Base-by-base conservation (phyloP, 2,888 invertebrate species). In the Sarcophaga rosellei region DNA sequence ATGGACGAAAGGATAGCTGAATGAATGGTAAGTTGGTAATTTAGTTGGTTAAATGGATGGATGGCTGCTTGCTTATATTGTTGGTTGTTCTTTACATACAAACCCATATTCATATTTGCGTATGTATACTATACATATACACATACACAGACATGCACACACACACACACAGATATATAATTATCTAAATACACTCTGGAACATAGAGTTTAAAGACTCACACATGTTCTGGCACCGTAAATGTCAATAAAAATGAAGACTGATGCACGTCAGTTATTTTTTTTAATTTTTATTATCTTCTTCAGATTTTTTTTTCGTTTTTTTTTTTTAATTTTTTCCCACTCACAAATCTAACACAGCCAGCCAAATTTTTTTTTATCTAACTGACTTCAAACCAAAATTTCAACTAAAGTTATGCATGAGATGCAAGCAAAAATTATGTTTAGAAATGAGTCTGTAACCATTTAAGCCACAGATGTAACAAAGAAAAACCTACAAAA, bases 341-440 rank as follows among this genome's bases (percentile, higher is more conserved):
- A 74, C 80, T 47, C 57, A 70, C 80, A 72, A 63, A 66, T 61
- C 72, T 25, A 53, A 23, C 75, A 77, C 80, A 35, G 35, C 79
- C 23, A 73, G 68, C 6, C 47, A 83, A 61, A 76, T 72, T 35
- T 35, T 35, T 66, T 66, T 76, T 86, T 78, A 68, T 84, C 86
- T 69, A 84, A 81, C 86, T 75, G 84, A 81, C 81, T 86, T 81
- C 84, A 79, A 81, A 86, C 81, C 78, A 70, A 86, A 84, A 81
- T 81, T 78, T 78, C 81, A 84, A 86, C 86, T 86, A 62, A 86
- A 78, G 81, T 84, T 66, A 66, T 78, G 45, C 78, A 81, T 75
- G 77, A 78, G 65, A 44, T 81, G 70, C 84, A 78, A 53, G 57
- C 68, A 65, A 61, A 78, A 77, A 84, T 72, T 75, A 84, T 84